Base-by-base conservation (phyloP, 2,113 vertebrate genomes). In the Cichladusa arquata region DNA sequence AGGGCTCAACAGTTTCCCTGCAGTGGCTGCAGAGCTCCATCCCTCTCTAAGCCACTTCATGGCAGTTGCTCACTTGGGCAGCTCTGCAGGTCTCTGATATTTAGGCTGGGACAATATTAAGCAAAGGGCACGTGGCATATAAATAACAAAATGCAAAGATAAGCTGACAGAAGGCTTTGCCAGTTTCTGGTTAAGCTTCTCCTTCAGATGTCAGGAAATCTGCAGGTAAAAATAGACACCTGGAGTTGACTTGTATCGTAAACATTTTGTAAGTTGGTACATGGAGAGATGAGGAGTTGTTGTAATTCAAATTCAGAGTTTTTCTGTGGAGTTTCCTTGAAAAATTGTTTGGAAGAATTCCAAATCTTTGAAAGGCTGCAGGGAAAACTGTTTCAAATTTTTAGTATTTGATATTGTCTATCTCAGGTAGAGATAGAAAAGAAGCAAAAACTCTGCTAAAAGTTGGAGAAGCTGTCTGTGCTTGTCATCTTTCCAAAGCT, bases 91-190 rank as follows among this genome's bases (percentile, higher is more conserved):
- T 57, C 11, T 22, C 64, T 81, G 82, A 64, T 94, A 66, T 2
- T 73, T 73, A 64, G 60, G 19, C 61, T 92, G 24, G 25, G 57
- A 45, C 42, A 84, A 17, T 51, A 47, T 51, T 60, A 79, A 60
- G 56, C n/a, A 60, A 54, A 56, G 22, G 36, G 11, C 31, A 29
- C 0, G 0, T 72, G 81, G 42, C 31, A 5, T 28, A 14, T 42
- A 64, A 90, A 48, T 77, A 81, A 71, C 15, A 60, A 74, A 83
- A 71, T 34, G 14, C 28, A 78, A 48, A 90, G 80, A 56, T 91
- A 89, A 94, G 44, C 14, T 42, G 15, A 71, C 51, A 78, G 58
- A 54, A 77, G 18, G 19, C 33, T 80, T 69, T 29, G 38, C 19
- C 31, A 11, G 5, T 80, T 88, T 66, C 58, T 70, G 50, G 25